These are phyloP conservation scores for Parasteatoda tepidariorum DNA, from an alignment of 1,140 invertebrate species.

Conservation along the genomic window DNA sequence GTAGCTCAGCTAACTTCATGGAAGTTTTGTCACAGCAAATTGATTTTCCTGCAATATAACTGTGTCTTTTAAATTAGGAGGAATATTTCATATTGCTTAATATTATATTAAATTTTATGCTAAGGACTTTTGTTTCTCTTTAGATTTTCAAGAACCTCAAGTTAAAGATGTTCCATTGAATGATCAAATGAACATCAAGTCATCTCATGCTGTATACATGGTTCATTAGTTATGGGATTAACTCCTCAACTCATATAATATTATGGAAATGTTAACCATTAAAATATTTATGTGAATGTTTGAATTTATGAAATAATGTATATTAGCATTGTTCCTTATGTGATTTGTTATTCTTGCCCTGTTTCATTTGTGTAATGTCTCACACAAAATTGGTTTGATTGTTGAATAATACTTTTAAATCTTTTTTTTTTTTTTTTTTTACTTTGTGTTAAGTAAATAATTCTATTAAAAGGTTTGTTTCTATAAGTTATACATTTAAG, in stretches of 20 bases:
- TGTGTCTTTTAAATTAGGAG: no score
- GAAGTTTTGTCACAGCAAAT: no score
- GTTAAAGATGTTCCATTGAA: slow-evolving; percentile 41
- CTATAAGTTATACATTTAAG: no score
- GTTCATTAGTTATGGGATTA: slow-evolving; percentile 35
- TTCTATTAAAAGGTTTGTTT: not conserved
- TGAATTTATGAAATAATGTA: slow-evolving; percentile 25
- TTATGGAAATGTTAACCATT: slow-evolving; percentile 46
- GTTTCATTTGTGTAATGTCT: not conserved
- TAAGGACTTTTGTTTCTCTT: not conserved
- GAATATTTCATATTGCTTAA: no score
- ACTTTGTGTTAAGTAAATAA: not conserved
- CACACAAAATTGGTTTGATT: not conserved
- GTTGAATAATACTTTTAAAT: not conserved
- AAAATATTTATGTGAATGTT: slow-evolving; percentile 46
- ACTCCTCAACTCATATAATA: slow-evolving; percentile 27
- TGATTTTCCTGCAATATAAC: no score
- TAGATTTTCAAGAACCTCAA: slow-evolving; percentile 50
- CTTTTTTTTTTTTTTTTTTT: not conserved
- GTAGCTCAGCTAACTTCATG: no score
- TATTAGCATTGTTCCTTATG: not conserved
- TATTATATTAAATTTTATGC: no score
- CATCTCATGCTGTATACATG: slow-evolving; percentile 45
- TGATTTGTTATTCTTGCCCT: not conserved
- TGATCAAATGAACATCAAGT: slow-evolving; percentile 47